Base-by-base conservation (phyloP, 2,797 vertebrate species). In the Merluccius polli region DNA sequence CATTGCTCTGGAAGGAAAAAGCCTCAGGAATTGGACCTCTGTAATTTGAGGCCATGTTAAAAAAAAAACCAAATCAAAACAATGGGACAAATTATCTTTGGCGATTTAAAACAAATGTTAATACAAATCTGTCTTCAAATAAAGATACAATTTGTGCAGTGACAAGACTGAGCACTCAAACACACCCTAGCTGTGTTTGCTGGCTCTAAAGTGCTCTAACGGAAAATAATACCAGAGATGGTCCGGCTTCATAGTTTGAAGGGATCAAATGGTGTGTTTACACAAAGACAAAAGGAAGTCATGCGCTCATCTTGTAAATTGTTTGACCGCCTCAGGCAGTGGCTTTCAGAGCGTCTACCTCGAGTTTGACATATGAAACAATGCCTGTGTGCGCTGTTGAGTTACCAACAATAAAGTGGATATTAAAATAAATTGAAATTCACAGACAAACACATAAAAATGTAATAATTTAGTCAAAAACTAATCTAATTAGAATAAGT, bases 1-100 rank as follows among this genome's bases (percentile, higher is more conserved):
- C 96, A 95, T 78, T 99, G 98, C 83, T 92, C 91, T 77, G 92
- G 95, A 69, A 92, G 90, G 73, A 95, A 94, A 87, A 99, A 99
- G 90, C 98, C 98, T 4, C 98, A 99, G 92, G 98, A 99, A 87
- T 89, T 99, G 89, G 98, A 99, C 92, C 96, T 99, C 78, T 99
- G 98, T 87, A 90, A 89, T 76, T 85, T 95, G 87, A 93, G 91
- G 84, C 92, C 94, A 0, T 99, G 98, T 90, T 98, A 94, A 79
- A 79, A 33, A 70, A 15, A 6, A 24, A 78, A 77, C 11, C 1
- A 36, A 31, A 41, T 31, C 16, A 35, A 71, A 9, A 1, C 31
- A 77, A 65, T 29, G 10, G 2, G 38, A 18, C 35, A 68, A 69
- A 48, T 67, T 35, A 13, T 30, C 35, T 38, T 30, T 33, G 16